These are phyloP conservation scores for Anthopleura xanthogrammica DNA, from an alignment of 92 coral and sea anemone species.

Conservation along the genomic window DNA sequence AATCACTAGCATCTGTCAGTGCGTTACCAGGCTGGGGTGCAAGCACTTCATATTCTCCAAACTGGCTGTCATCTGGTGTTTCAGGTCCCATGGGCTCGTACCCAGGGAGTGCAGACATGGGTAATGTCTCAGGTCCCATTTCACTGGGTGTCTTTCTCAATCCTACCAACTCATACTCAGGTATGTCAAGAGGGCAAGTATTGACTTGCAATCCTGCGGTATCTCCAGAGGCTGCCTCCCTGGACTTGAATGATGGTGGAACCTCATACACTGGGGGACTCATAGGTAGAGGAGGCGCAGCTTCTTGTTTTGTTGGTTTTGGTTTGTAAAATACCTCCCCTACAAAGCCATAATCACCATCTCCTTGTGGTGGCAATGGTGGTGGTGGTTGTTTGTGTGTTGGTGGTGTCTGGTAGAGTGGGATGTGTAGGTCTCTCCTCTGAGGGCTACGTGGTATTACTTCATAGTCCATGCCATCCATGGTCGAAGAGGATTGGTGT, in stretches of 20 bases:
- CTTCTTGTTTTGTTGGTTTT: constrained; percentile 12
- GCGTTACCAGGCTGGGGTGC: constrained; percentile 4
- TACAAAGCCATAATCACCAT: constrained; percentile 42
- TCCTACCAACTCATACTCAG: constrained; percentile 44
- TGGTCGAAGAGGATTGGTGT: constrained; percentile 9
- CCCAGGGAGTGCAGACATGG: constrained; percentile 69
- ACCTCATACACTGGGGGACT: constrained; percentile 35
- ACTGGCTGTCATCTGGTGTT: background rate
- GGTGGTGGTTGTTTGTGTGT: constrained; percentile 14
- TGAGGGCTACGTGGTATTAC: constrained; percentile 22
- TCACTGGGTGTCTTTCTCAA: constrained; percentile 23
- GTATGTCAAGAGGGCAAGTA: constrained; percentile 44
- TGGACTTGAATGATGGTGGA: constrained; percentile 36
- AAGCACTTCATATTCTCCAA: constrained; percentile 45
- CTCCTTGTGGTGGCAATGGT: background rate
- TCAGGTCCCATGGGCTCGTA: constrained; percentile 68
- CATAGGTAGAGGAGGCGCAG: background rate
- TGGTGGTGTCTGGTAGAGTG: constrained; percentile 63
- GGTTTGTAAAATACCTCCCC: constrained; percentile 18
- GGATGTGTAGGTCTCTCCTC: constrained; percentile 10
- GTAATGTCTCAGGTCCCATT: constrained; percentile 51
- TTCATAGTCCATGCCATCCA: constrained; percentile 36
- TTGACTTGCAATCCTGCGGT: background rate
- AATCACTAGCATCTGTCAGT: constrained; percentile 15
- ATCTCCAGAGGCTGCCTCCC: background rate